Base-by-base conservation (phyloP, 64 coral and sea anemone genomes). In the Montipora capricornis region DNA sequence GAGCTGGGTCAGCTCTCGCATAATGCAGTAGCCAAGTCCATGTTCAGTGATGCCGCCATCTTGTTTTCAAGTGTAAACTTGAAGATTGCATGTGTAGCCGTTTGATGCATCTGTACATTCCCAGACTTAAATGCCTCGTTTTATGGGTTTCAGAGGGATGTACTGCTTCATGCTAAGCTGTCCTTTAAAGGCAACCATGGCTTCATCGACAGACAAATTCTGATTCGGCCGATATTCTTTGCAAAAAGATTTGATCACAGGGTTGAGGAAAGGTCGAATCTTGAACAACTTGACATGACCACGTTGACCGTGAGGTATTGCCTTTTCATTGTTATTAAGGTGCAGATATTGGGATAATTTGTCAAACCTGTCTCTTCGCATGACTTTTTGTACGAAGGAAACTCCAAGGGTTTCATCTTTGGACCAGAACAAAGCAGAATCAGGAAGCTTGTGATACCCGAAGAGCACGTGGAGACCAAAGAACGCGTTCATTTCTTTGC, bases 61-160 rank as follows among this genome's bases (percentile, higher is more conserved):
- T 85, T 94, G 57, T 78, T 90, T 68, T 55, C 80, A 68, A 0
- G 45, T 90, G 87, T 90, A 94, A 59, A 84, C 87, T 89, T 94
- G 93, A 16, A 94, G 48, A 8, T 94, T 59, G 51, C 55, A 82
- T 53, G 75, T 48, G 44, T 70, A 89, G 37, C 85, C 45, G 58
- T 94, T 88, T 48, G 62, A 73, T 11, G 78, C 48, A 68, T 94
- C 92, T 4, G 77, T 78, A 59, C 85, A 81, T 5, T 74, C 49
- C 85, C 92, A 94, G 8, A 94, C 74, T 76, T 94, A 81, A 10
- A 89, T 88, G 49, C 84, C 92, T 48, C 84, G 60, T 74, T 94
- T 94, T 13, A 59, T 19, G 8, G 75, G 92, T 57, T 94, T 94
- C 61, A 75, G 9, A 13, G 92, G 84, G 45, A 93, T n/a, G 37